Conservation (phyloP, 2,113 vertebrate species). For the Vimba vimba region DNA sequence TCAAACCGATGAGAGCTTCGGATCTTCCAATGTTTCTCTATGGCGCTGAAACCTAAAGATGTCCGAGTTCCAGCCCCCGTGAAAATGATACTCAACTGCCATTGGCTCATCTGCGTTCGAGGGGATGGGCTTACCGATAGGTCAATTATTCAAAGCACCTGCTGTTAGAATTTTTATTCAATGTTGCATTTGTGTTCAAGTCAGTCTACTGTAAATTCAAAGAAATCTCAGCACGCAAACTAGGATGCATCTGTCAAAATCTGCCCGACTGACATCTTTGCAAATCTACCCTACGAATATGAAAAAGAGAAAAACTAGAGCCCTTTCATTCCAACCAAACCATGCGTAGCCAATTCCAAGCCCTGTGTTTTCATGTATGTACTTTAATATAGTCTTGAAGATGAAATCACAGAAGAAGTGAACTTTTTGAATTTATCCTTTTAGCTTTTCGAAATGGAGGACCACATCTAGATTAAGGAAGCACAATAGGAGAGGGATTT, state of each 20-base stretch:
- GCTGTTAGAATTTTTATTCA: slow-evolving; percentile 20
- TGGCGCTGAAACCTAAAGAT: too few species aligned
- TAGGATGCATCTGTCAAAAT: slow-evolving; percentile 30
- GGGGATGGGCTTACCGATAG: too few species aligned
- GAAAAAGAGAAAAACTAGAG: neutral
- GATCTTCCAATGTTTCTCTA: too few species aligned
- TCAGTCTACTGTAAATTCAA: slow-evolving; percentile 7
- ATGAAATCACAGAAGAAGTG: neutral
- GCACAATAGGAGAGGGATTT: slow-evolving; percentile 20
- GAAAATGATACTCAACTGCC: too few species aligned
- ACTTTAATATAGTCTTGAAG: slow-evolving; percentile 31
- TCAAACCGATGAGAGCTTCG: too few species aligned
- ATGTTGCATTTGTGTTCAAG: neutral
- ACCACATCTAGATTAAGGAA: slow-evolving; percentile 10
- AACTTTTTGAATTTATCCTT: slow-evolving; percentile 9
- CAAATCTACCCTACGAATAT: neutral
- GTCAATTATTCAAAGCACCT: neutral
- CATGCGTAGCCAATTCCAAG: slow-evolving; percentile 31
- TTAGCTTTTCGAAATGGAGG: slow-evolving; percentile 13
- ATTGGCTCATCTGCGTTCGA: too few species aligned
- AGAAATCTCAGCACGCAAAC: slow-evolving; percentile 17
- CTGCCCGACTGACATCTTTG: slow-evolving; percentile 25
- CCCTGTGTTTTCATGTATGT: slow-evolving; percentile 20
- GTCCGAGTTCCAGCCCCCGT: too few species aligned
- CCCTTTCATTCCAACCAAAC: slow-evolving; percentile 40